Conservation (phyloP, 2,888 invertebrate genomes). For the Cremastinae sp. region DNA sequence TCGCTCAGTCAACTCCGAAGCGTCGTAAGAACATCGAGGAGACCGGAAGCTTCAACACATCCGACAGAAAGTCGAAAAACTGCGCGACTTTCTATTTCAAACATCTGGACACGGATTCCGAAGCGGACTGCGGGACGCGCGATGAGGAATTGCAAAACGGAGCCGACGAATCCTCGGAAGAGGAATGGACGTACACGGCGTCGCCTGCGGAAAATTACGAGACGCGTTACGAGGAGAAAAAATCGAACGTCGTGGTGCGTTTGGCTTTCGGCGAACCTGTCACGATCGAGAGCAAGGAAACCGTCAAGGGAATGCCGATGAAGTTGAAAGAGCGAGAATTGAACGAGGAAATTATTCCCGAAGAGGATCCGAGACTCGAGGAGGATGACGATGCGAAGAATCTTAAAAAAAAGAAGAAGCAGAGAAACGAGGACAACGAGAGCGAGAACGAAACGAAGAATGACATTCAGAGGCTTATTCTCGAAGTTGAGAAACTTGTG, state of each 20-base stretch:
- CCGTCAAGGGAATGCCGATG: constrained; percentile 38
- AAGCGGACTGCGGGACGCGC: constrained; percentile 81
- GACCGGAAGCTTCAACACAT: constrained; percentile 77
- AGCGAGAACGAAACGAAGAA: constrained; percentile 81
- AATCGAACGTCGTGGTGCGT: constrained; percentile 72
- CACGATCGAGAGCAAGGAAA: constrained; percentile 62
- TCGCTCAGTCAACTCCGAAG: constrained; percentile 62
- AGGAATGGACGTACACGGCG: constrained; percentile 85
- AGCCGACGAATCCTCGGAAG: constrained; percentile 83
- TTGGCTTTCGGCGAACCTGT: constrained; percentile 72
- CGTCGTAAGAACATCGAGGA: constrained; percentile 71
- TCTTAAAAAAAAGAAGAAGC: constrained; percentile 76
- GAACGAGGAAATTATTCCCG: constrained; percentile 60
- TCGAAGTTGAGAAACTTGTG: constrained; percentile 90
- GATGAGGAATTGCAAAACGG: constrained; percentile 79
- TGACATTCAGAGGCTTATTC: constrained; percentile 87
- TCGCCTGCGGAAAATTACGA: constrained; percentile 64
- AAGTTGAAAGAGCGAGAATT: constrained; percentile 59
- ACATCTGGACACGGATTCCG: constrained; percentile 93
- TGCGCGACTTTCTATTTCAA: constrained; percentile 92
- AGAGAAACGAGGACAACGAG: constrained; percentile 76
- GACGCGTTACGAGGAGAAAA: constrained; percentile 64
- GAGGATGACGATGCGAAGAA: constrained; percentile 67
- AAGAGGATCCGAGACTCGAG: constrained; percentile 70
- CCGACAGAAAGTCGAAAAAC: constrained; percentile 90